These are phyloP conservation scores for Acanthurus tractus DNA, from an alignment of 2,797 vertebrate species.

Conservation along the genomic window DNA sequence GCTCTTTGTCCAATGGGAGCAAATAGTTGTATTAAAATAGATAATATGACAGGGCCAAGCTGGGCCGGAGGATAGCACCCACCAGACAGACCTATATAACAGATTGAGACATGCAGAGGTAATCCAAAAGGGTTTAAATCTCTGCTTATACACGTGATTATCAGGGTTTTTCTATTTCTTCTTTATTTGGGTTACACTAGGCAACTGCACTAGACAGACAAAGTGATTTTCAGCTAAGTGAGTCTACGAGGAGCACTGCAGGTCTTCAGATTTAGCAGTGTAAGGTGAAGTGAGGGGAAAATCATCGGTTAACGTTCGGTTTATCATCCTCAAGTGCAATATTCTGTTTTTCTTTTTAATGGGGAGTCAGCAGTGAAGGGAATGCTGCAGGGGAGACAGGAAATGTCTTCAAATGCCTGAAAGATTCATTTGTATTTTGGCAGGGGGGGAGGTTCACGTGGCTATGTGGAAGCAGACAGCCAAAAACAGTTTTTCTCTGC, in stretches of 20 bases:
- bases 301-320: slow-evolving; percentile 33
- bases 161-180: slow-evolving; percentile 39
- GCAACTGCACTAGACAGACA: slow-evolving; percentile 58
- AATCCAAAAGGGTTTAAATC: slow-evolving; percentile 87
- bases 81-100: slow-evolving; percentile 85
- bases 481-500: slow-evolving; percentile 10
- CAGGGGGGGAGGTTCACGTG: no score
- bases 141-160: slow-evolving; percentile 82
- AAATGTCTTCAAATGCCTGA: slow-evolving; percentile 25
- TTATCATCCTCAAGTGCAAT: slow-evolving; percentile 26
- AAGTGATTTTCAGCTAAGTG: slow-evolving; percentile 49
- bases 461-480: slow-evolving; percentile 8
- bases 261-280: slow-evolving; percentile 31
- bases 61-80: slow-evolving; percentile 49
- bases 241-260: slow-evolving; percentile 46
- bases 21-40: slow-evolving; percentile 77
- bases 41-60: slow-evolving; percentile 67
- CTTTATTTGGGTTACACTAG: slow-evolving; percentile 77
- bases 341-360: slow-evolving; percentile 16
- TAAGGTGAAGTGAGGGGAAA: slow-evolving; percentile 14
- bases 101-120: slow-evolving; percentile 83
- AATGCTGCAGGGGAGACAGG: not conserved
- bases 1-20: slow-evolving; percentile 70
- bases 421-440: slow-evolving; percentile 25
- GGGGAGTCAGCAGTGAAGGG: slow-evolving; percentile 2